Percentiles rank a stretch among this genome's conserved stretches.
phyloP scores from a whole-genome alignment of 1,140 invertebrate species.

The Eurosta solidaginis region DNA sequence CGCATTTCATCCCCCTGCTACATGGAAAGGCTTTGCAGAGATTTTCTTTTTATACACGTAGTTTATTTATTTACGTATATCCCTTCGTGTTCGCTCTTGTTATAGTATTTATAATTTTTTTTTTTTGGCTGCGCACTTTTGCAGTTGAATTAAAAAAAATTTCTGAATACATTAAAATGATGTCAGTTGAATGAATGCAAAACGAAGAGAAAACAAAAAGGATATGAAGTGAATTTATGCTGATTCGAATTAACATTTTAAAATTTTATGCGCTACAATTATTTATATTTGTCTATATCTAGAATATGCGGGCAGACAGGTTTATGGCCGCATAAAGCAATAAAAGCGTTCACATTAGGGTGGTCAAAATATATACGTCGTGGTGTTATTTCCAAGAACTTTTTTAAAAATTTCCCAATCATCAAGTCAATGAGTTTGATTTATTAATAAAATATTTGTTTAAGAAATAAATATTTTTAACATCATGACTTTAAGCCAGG shows the following conservation, averaged over 20 bases:
- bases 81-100: too few relatives aligned
- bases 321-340: not conserved
- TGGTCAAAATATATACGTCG: too few relatives aligned
- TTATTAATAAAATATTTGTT: too few relatives aligned
- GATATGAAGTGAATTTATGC: not conserved
- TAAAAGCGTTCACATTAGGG: too few relatives aligned
- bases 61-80: slow-evolving; percentile 24
- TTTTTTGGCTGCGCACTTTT: slow-evolving; percentile 13
- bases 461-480: too few relatives aligned
- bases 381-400: too few relatives aligned
- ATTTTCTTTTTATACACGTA: not conserved
- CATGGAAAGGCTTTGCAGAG: too few relatives aligned
- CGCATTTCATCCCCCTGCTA: not conserved
- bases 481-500: too few relatives aligned
- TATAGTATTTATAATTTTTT: not conserved
- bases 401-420: too few relatives aligned
- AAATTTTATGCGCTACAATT: slow-evolving; percentile 21
- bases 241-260: not conserved
- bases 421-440: too few relatives aligned
- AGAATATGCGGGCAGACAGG: slow-evolving; percentile 15
- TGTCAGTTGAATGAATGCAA: not conserved
- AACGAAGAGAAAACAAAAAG: not conserved
- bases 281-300: slow-evolving; percentile 5
- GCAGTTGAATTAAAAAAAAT: slow-evolving; percentile 13
- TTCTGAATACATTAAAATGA: slow-evolving; percentile 8